phyloP scores from a whole-genome alignment of 2,888 invertebrate species.

The Plagodis pulveraria region DNA sequence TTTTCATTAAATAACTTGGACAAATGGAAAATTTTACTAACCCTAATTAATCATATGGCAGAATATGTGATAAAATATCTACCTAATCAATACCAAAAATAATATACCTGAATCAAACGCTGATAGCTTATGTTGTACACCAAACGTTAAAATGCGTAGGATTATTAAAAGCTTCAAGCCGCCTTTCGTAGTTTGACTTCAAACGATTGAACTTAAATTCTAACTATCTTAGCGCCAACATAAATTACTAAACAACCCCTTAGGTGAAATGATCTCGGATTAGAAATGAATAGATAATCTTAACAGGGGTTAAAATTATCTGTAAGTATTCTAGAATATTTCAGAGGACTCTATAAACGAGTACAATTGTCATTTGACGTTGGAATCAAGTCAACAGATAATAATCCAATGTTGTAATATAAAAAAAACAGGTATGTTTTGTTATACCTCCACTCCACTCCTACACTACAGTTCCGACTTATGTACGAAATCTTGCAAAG shows the following conservation, averaged over 20 bases:
- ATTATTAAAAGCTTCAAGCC: conserved; percentile 52
- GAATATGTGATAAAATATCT: not conserved
- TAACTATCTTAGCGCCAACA: conserved; percentile 49
- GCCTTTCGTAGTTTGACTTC: conserved; percentile 55
- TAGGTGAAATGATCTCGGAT: conserved; percentile 7
- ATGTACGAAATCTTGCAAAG: too few relatives aligned
- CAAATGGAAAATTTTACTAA: too few relatives aligned
- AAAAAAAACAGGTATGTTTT: too few relatives aligned
- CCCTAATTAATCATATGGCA: too few relatives aligned
- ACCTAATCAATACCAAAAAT: not conserved
- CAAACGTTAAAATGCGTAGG: conserved; percentile 49
- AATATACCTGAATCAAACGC: not conserved
- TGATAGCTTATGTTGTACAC: conserved; percentile 18
- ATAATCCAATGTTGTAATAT: too few relatives aligned
- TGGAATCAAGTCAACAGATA: too few relatives aligned
- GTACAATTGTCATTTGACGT: too few relatives aligned
- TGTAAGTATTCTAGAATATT: not conserved
- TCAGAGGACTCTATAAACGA: too few relatives aligned
- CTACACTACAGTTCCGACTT: too few relatives aligned
- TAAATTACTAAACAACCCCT: conserved; percentile 30
- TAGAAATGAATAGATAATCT: conserved; percentile 7
- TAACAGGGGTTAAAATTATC: too few relatives aligned
- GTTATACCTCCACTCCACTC: too few relatives aligned
- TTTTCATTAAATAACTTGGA: too few relatives aligned
- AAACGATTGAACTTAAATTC: conserved; percentile 57